phyloP scores from a whole-genome alignment of 2,888 invertebrate genomes.

The Gymnocheta viridis region DNA sequence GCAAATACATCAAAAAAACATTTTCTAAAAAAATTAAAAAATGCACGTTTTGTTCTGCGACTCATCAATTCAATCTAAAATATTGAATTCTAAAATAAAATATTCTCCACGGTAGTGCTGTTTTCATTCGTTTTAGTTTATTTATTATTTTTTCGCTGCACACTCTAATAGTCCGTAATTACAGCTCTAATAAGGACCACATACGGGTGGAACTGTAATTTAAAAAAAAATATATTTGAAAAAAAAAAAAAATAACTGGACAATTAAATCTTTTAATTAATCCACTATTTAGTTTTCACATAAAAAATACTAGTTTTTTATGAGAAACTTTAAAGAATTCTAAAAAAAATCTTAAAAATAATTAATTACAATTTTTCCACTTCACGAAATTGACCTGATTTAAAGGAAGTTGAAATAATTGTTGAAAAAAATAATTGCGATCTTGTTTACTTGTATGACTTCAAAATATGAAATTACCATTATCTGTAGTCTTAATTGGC shows the following conservation, averaged over 20 bases:
- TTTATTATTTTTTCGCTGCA: neutral
- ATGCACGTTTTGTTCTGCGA: too few relatives aligned
- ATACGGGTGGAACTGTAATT: conserved; percentile 4
- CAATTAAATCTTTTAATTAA: conserved; percentile 33
- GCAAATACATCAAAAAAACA: too few relatives aligned
- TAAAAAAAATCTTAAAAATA: neutral
- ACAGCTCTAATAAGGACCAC: conserved; percentile 1
- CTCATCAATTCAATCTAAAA: too few relatives aligned
- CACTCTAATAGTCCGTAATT: neutral
- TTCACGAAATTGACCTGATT: neutral
- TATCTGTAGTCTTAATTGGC: too few relatives aligned
- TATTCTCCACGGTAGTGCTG: too few relatives aligned
- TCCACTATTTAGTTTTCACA: neutral
- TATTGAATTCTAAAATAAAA: too few relatives aligned
- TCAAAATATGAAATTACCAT: neutral
- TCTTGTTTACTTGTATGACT: neutral
- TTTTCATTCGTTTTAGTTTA: neutral
- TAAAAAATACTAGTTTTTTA: neutral
- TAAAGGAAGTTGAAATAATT: neutral
- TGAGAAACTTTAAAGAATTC: neutral
- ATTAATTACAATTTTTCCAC: neutral
- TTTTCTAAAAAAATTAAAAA: too few relatives aligned
- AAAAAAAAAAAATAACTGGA: neutral
- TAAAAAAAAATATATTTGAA: neutral
- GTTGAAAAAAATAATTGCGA: neutral